Percentiles rank a stretch among this genome's conserved stretches.
These are phyloP conservation scores for Eulemur coronatus DNA, from an alignment of 2,797 vertebrate species.

Conservation along the genomic window DNA sequence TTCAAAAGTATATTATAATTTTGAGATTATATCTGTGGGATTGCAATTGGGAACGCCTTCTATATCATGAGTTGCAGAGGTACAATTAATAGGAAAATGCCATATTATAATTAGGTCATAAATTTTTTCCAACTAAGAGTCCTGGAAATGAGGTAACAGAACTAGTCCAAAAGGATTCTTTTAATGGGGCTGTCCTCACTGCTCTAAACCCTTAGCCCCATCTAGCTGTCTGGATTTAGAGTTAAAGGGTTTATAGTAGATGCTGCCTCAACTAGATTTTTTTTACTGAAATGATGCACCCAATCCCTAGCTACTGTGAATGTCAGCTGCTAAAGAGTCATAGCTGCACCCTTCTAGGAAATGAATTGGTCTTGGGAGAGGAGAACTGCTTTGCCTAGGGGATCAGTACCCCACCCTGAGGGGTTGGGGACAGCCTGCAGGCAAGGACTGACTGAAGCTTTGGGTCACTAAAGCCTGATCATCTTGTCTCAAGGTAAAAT, in stretches of 20 bases:
- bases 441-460: neutral
- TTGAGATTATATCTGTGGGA: slow-evolving; percentile 13
- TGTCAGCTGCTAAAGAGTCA: neutral
- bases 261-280: neutral
- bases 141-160: neutral
- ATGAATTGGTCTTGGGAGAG: neutral
- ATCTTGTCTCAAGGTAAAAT: slow-evolving; percentile 30
- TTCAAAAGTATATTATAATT: slow-evolving; percentile 23
- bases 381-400: neutral
- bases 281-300: neutral
- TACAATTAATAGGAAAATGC: slow-evolving; percentile 21
- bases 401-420: neutral
- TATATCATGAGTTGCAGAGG: neutral
- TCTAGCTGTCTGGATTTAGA: neutral
- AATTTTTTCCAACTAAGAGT: slow-evolving; percentile 19
- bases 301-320: neutral
- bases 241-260: neutral
- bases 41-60: neutral
- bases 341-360: neutral
- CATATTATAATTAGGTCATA: slow-evolving; percentile 26
- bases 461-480: neutral
- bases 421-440: neutral
- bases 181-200: neutral
- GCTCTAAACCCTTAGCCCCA: neutral
- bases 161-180: neutral